Percentiles rank a stretch among this genome's conserved stretches.
phyloP scores from a whole-genome alignment of 2,888 invertebrate species.

The Lottia gigantea region DNA sequence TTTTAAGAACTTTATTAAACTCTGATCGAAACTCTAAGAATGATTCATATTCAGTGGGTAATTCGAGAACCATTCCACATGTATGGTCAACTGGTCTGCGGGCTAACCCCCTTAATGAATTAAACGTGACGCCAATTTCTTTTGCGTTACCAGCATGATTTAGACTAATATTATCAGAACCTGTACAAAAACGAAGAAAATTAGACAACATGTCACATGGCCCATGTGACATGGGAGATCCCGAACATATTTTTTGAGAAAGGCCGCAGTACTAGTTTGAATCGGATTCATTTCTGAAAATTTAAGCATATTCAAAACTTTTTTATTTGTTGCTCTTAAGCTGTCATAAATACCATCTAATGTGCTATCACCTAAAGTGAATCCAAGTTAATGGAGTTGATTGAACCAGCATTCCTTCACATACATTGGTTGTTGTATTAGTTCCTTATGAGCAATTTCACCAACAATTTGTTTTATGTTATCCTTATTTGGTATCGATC shows the following conservation, averaged over 20 bases:
- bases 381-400: neutral
- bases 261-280: neutral
- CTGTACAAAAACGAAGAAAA: neutral
- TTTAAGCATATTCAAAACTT: neutral
- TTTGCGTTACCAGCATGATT: constrained; percentile 6
- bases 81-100: constrained; percentile 11
- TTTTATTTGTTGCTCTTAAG: constrained; percentile 3
- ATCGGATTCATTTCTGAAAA: neutral
- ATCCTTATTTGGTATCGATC: neutral
- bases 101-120: neutral
- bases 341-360: constrained; percentile 6
- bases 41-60: neutral
- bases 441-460: constrained; percentile 6
- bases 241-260: neutral
- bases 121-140: neutral
- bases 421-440: constrained; percentile 3
- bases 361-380: constrained; percentile 1
- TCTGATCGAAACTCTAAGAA: constrained; percentile 3
- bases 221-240: constrained; percentile 1
- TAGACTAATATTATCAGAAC: neutral
- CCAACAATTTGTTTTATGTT: neutral
- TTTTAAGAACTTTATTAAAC: constrained; percentile 3
- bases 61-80: neutral
- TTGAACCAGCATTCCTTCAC: constrained; percentile 4
- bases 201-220: constrained; percentile 5